phyloP scores from a whole-genome alignment of 2,113 vertebrate genomes.

The Psilopogon haemacephalus region DNA sequence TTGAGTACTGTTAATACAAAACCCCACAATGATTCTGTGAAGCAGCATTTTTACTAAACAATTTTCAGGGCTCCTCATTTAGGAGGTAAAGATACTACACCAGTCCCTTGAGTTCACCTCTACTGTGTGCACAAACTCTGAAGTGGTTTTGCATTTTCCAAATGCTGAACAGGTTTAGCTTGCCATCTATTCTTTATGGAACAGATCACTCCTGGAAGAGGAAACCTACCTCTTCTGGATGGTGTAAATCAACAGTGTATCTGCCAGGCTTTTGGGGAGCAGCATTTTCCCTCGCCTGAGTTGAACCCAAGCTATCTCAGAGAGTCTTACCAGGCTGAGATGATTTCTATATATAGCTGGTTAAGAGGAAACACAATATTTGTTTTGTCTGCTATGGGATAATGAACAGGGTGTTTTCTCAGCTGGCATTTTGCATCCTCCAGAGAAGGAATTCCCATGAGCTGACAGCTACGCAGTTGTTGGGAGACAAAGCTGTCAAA shows the following conservation, averaged over 20 bases:
- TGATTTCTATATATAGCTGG: slow-evolving; percentile 9
- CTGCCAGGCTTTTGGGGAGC: not conserved
- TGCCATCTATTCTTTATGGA: not conserved
- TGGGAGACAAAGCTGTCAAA: slow-evolving; percentile 14
- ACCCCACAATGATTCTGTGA: not conserved
- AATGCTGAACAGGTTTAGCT: not conserved
- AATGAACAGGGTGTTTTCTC: slow-evolving; percentile 13
- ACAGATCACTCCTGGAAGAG: not conserved
- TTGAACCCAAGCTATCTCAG: not conserved
- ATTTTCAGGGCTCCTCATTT: not conserved
- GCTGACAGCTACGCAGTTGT: slow-evolving; percentile 33
- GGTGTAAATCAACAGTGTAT: not conserved
- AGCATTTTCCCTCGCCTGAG: slow-evolving; percentile 4
- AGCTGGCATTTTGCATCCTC: slow-evolving; percentile 26
- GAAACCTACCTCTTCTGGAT: not conserved
- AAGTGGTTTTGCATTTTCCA: not conserved
- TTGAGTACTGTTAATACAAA: not conserved
- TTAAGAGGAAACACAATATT: slow-evolving; percentile 23
- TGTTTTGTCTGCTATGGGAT: slow-evolving; percentile 20
- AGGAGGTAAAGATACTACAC: not conserved
- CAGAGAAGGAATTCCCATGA: slow-evolving; percentile 53
- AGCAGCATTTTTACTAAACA: not conserved
- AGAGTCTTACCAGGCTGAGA: not conserved
- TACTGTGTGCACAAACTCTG: not conserved
- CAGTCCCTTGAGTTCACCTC: not conserved